Evolutionary conservation across 2,888 invertebrate species (phyloP).

Genomic region (Rugalucina vietnamica): DNA sequence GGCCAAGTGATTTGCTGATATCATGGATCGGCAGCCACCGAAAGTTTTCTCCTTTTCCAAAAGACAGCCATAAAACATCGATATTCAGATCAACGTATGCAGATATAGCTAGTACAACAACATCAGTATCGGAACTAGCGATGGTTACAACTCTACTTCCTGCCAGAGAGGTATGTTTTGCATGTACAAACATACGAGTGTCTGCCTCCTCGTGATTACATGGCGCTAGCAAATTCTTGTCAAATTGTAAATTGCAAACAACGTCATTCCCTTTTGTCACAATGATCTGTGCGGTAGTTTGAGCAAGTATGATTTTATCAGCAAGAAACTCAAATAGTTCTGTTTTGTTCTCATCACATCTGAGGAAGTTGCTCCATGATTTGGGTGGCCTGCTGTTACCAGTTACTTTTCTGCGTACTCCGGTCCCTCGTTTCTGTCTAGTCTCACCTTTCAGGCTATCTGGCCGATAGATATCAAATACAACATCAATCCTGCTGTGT

Average conservation of each 20-base stretch:
- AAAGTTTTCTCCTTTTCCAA: background rate
- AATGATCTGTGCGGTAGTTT: background rate
- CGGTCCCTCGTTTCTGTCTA: constrained; percentile 1
- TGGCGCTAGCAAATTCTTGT: background rate
- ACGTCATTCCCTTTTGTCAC: background rate
- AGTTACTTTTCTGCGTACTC: background rate
- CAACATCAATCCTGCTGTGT: background rate
- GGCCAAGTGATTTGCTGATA: background rate
- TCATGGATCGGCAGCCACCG: constrained; percentile 16
- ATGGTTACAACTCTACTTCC: background rate
- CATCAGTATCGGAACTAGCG: constrained; percentile 8
- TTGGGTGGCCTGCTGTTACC: constrained; percentile 7
- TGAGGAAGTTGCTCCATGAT: background rate
- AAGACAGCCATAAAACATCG: background rate
- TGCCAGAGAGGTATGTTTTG: background rate
- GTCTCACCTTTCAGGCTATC: background rate
- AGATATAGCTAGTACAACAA: constrained; percentile 3
- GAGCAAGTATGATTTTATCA: background rate
- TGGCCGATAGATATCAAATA: background rate
- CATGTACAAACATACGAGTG: constrained; percentile 16
- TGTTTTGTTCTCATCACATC: constrained; percentile 26
- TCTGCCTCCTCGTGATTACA: constrained; percentile 19
- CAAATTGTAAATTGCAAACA: background rate
- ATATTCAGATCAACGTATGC: background rate
- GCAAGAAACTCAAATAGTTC: constrained; percentile 13